These are phyloP conservation scores for Etheostoma cragini DNA, from an alignment of 2,113 vertebrate species.

Conservation along the genomic window DNA sequence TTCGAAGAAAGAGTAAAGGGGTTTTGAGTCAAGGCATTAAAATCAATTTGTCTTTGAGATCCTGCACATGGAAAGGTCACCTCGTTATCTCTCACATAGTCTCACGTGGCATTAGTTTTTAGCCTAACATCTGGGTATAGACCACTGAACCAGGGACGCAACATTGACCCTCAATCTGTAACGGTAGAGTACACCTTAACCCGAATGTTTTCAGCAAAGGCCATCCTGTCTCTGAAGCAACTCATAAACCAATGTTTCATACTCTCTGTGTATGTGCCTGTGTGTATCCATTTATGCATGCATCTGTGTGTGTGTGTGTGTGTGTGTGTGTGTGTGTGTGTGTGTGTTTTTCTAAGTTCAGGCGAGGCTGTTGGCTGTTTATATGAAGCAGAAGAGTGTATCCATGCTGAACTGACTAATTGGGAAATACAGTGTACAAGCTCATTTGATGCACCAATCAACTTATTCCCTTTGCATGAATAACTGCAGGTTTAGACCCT, in stretches of 20 bases:
- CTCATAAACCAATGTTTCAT: conserved; percentile 43
- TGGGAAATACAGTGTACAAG: conserved; percentile 73
- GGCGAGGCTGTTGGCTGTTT: conserved; percentile 73
- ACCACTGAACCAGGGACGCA: conserved; percentile 46
- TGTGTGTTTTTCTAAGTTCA: conserved; percentile 32
- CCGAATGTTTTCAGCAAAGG: conserved; percentile 71
- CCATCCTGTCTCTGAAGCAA: conserved; percentile 62
- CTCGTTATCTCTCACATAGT: conserved; percentile 63
- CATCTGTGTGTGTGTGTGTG: conserved; percentile 9
- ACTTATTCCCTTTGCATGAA: conserved; percentile 66
- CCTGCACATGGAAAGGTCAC: conserved; percentile 72
- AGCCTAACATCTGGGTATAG: conserved; percentile 53
- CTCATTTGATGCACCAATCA: conserved; percentile 66
- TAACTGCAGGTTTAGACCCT: conserved; percentile 64
- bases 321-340: conserved; percentile 1
- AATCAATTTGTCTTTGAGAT: conserved; percentile 70
- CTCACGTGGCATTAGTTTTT: conserved; percentile 53
- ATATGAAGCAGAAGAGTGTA: conserved; percentile 77
- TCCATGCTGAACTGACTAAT: conserved; percentile 81
- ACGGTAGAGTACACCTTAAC: conserved; percentile 70
- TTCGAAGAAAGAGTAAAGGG: conserved; percentile 31
- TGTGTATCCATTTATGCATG: conserved; percentile 22
- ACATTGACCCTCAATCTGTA: conserved; percentile 58
- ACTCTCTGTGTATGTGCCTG: conserved; percentile 12
- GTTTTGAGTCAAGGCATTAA: conserved; percentile 54